A percentile compares a stretch with the other conserved stretches of the same genome.
Conservation (phyloP, 2,888 invertebrate genomes). For the Trachelus troglodyta region DNA sequence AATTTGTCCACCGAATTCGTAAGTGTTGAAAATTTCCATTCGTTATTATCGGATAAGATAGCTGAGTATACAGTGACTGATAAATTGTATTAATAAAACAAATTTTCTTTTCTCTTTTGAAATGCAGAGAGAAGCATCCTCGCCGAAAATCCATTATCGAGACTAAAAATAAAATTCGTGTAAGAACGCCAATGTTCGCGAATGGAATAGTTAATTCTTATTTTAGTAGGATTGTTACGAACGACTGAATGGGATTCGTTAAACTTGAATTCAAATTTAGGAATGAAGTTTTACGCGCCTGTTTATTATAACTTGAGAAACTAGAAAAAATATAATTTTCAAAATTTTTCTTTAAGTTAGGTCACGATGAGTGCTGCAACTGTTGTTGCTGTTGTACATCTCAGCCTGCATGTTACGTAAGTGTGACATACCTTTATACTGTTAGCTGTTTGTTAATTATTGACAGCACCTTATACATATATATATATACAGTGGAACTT, state of each 20-base stretch:
- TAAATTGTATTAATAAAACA: neutral
- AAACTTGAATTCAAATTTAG: too few relatives aligned
- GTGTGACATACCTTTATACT: slow-evolving; percentile 7
- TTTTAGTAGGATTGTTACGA: too few relatives aligned
- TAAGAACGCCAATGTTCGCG: slow-evolving; percentile 20
- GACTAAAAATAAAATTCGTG: slow-evolving; percentile 52
- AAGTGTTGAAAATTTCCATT: slow-evolving; percentile 26
- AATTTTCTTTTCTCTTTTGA: slow-evolving; percentile 4
- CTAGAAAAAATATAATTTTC: too few relatives aligned
- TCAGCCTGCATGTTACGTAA: slow-evolving; percentile 45
- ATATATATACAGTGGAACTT: neutral
- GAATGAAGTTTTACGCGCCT: too few relatives aligned
- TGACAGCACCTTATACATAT: neutral
- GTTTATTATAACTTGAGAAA: too few relatives aligned
- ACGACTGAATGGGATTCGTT: too few relatives aligned
- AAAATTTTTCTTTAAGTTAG: slow-evolving; percentile 39
- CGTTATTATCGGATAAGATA: slow-evolving; percentile 1
- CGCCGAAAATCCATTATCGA: slow-evolving; percentile 46
- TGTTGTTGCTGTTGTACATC: slow-evolving; percentile 54
- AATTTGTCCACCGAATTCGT: slow-evolving; percentile 50
- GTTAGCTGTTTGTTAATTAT: neutral
- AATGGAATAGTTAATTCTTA: too few relatives aligned
- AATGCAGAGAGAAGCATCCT: slow-evolving; percentile 25
- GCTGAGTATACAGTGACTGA: neutral
- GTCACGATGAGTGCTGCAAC: slow-evolving; percentile 54